Percentiles rank a stretch among this genome's conserved stretches.
phyloP scores from a whole-genome alignment of 2,797 vertebrate species.

The Stomatorhinus walkeri region DNA sequence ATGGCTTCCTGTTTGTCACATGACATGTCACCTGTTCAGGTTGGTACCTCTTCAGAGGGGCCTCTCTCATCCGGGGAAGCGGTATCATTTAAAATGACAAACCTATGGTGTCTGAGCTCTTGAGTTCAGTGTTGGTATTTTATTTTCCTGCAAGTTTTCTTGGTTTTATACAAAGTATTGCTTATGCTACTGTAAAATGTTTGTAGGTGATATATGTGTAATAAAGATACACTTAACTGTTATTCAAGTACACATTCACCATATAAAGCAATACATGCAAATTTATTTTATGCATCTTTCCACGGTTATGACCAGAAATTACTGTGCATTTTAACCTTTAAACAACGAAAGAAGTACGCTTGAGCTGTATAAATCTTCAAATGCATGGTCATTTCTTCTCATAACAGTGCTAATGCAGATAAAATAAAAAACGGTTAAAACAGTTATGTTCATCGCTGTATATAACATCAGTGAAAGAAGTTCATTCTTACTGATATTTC shows the following conservation, averaged over 20 bases:
- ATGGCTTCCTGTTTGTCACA: background rate
- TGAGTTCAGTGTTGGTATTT: background rate
- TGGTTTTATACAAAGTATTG: background rate
- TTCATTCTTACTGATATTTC: background rate
- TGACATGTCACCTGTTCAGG: background rate
- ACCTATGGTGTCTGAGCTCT: background rate
- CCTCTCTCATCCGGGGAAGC: background rate
- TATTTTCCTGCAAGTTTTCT: background rate
- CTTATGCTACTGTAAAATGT: background rate
- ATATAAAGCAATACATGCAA: background rate
- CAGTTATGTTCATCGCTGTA: background rate
- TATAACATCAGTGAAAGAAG: background rate
- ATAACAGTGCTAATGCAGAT: background rate
- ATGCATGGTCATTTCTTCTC: background rate
- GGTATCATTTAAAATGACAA: background rate
- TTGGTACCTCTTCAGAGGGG: background rate
- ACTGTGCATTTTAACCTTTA: background rate
- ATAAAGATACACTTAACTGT: background rate
- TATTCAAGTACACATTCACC: background rate
- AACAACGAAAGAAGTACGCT: background rate
- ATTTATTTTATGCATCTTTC: background rate
- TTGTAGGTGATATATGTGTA: background rate
- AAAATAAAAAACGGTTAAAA: background rate
- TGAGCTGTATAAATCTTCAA: background rate
- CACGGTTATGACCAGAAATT: background rate